phyloP scores from a whole-genome alignment of 2,113 vertebrate species.

The Neodontobutis hainanensis region DNA sequence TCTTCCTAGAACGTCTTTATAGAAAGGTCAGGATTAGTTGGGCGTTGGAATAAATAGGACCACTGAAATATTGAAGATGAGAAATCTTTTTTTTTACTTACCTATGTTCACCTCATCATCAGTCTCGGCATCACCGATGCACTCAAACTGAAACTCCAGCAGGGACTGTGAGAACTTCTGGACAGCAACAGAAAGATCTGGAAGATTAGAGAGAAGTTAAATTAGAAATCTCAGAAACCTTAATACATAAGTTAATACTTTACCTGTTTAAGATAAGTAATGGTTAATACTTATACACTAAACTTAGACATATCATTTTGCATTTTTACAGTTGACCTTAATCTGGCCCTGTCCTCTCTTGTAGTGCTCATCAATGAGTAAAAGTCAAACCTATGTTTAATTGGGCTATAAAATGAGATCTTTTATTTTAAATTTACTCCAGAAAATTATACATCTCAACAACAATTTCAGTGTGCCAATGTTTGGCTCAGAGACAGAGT shows the following conservation, averaged over 20 bases:
- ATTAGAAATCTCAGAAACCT: slow-evolving; percentile 11
- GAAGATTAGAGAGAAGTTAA: slow-evolving; percentile 34
- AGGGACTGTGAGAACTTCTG: slow-evolving; percentile 94
- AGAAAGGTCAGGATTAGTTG: slow-evolving; percentile 35
- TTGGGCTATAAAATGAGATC: no score
- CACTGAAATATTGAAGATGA: not conserved
- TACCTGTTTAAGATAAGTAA: no score
- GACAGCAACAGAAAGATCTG: slow-evolving; percentile 92
- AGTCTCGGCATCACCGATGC: slow-evolving; percentile 94
- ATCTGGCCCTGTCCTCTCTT: not conserved
- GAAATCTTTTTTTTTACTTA: slow-evolving; percentile 72
- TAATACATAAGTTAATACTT: no score
- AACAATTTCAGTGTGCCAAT: not conserved
- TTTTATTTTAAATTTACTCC: no score
- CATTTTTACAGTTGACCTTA: no score
- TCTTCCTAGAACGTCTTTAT: slow-evolving; percentile 12
- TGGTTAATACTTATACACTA: no score
- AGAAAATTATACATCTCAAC: no score
- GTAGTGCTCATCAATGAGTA: not conserved
- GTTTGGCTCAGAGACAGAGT: not conserved
- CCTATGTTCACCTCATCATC: slow-evolving; percentile 96
- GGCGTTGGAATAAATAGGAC: slow-evolving; percentile 28
- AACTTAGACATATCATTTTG: not conserved
- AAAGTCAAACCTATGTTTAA: not conserved
- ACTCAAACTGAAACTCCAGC: slow-evolving; percentile 96